Evolutionary conservation across 2,888 invertebrate species (phyloP).

Genomic region (Heliconius ethilla): DNA sequence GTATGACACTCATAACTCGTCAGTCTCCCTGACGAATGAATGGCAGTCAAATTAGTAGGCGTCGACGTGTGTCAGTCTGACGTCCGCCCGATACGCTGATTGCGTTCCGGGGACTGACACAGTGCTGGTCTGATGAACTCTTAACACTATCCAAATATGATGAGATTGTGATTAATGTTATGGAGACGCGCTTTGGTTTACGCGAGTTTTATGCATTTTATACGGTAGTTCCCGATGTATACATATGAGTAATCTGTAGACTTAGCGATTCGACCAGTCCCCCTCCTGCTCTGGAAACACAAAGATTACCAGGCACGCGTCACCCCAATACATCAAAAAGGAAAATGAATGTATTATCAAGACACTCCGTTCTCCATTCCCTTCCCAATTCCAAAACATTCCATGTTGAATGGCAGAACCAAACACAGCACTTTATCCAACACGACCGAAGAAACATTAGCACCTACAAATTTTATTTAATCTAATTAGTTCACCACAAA

Average conservation of each 20-base stretch:
- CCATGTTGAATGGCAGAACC: neutral
- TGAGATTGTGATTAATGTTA: neutral
- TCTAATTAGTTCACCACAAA: neutral
- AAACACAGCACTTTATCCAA: neutral
- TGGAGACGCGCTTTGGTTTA: neutral
- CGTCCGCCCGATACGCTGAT: constrained; percentile 26
- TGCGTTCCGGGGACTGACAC: constrained; percentile 10
- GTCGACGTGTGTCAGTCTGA: constrained; percentile 34
- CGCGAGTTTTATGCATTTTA: neutral
- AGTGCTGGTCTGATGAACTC: constrained; percentile 3
- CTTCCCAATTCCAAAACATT: neutral
- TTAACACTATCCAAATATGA: constrained; percentile 8
- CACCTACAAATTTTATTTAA: neutral
- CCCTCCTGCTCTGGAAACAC: too few relatives aligned
- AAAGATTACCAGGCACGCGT: too few relatives aligned
- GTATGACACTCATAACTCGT: constrained; percentile 29
- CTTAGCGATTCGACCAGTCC: too few relatives aligned
- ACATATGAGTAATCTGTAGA: too few relatives aligned
- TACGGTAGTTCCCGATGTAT: neutral
- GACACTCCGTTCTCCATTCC: neutral
- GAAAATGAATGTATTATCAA: neutral
- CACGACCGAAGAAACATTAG: neutral
- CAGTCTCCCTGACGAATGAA: constrained; percentile 31
- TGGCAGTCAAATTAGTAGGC: constrained; percentile 41
- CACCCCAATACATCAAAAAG: too few relatives aligned